Base-by-base conservation (phyloP, 2,113 vertebrate genomes). In the Heterotilapia buettikoferi region DNA sequence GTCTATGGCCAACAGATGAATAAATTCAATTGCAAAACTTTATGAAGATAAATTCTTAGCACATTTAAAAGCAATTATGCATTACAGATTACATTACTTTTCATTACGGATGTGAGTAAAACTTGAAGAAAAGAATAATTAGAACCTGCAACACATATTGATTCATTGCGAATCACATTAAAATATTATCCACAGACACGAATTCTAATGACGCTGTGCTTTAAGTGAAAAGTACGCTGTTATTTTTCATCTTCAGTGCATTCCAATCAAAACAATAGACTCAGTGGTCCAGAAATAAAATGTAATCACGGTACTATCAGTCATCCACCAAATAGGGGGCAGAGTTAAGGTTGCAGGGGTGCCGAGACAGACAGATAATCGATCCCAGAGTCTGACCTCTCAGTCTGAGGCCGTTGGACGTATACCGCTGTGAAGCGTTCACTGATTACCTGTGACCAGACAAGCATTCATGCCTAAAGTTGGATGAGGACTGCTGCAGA, bases 281-380 rank as follows among this genome's bases (percentile, higher is more conserved):
- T 89, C 83, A 82, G n/a, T 90, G 90, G 79, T 84, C 45, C 9
- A 40, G 86, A 92, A 91, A 90, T 90, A 86, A 87, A 84, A 84
- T 82, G 82, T 82, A 91, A 94, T 89, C 86, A 89, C 6, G 4
- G 61, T 80, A 80, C 71, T 21, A 83, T 93, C 90, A 89, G 88
- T 90, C 92, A 90, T 31, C 29, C 36, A 68, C 29, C 86, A 85
- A 89, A 80, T 57, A 81, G 80, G 76, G 85, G 84, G 31, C 66
- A 83, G 13, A 71, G 89, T 85, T 88, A 36, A 82, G 83, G 80
- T 79, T 6, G 54, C 38, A 66, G 61, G 13, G 26, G 79, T 21
- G 86, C 83, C 80, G 19, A 52, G 45, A 79, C 80, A 31, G 89
- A 80, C 88, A 87, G 81, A 36, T 86, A 89, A 93, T 93, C 88